Evolutionary conservation across 2,888 invertebrate species (phyloP).

Genomic region (Gryllus longicercus): DNA sequence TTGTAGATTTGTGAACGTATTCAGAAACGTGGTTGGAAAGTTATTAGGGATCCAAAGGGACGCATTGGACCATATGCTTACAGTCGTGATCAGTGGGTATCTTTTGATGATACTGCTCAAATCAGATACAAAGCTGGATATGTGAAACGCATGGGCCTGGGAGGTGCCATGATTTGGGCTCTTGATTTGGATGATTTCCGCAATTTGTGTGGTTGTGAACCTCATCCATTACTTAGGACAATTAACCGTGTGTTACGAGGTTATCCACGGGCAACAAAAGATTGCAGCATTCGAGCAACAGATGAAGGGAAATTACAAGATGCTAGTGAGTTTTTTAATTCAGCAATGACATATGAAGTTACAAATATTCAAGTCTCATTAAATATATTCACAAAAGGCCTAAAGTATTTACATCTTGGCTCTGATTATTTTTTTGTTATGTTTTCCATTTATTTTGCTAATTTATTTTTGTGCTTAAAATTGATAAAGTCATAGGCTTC

Average conservation of each 20-base stretch:
- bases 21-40: slow-evolving; percentile 69
- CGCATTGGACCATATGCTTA: slow-evolving; percentile 87
- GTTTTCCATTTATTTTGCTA: neutral
- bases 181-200: slow-evolving; percentile 83
- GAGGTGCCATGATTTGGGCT: slow-evolving; percentile 88
- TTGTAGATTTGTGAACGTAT: slow-evolving; percentile 76
- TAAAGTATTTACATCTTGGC: neutral
- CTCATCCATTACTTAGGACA: slow-evolving; percentile 72
- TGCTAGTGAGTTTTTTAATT: neutral
- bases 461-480: neutral
- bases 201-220: slow-evolving; percentile 75
- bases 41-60: slow-evolving; percentile 72
- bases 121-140: slow-evolving; percentile 79
- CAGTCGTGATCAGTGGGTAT: slow-evolving; percentile 84
- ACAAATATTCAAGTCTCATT: neutral
- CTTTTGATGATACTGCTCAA: slow-evolving; percentile 85
- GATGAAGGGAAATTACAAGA: neutral
- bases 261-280: slow-evolving; percentile 62
- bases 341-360: neutral
- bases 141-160: slow-evolving; percentile 72
- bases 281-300: slow-evolving; percentile 47
- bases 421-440: neutral
- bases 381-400: neutral
- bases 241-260: slow-evolving; percentile 76
- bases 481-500: neutral